Base-by-base conservation (phyloP, 2,888 invertebrate genomes). In the Pelosia muscerda region DNA sequence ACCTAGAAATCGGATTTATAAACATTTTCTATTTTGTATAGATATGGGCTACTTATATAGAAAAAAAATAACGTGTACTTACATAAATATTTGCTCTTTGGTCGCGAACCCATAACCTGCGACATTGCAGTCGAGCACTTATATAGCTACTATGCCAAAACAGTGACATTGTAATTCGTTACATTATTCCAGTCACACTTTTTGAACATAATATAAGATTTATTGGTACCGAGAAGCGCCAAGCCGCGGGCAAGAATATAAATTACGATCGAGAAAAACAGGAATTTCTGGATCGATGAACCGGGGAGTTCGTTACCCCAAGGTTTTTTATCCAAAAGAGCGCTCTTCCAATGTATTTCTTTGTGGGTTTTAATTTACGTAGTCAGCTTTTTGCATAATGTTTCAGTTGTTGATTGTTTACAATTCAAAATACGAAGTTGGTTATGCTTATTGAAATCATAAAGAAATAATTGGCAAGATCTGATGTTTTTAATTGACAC, bases 121-220 rank as follows among this genome's bases (percentile, higher is more conserved):
- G n/a, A 49, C 8, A 8, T 9, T 49, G 19, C 19, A 19, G 4
- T 42, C 19, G 42, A 19, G 6, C 3, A 19, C 42, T 19, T 42
- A n/a, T n/a, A n/a, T n/a, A 42, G 19, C 42, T 49, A 2, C 49
- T n/a, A n/a, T 49, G 49, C n/a, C 49, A 49, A 38, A 49, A 49
- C 49, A 49, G n/a, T 0, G 9, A 19, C 49, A 9, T 25, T 15
- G 9, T 25, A 11, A 59, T 59, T 38, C 19, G 38, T 59, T 38
- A 19, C 23, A 38, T 25, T 38, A 59, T 59, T 59, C 59, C 25
- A 15, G 38, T 59, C 59, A 59, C 19, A 38, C 25, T 23, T 38
- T 23, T 59, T 42, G 56, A 57, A n/a, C n/a, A 49, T 66, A 62
- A 62, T 31, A 19, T 8, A 49, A 55, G 56, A 62, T 62, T 66